phyloP scores from a whole-genome alignment of 2,888 invertebrate species.

The Disparrhopalites patrizii region DNA sequence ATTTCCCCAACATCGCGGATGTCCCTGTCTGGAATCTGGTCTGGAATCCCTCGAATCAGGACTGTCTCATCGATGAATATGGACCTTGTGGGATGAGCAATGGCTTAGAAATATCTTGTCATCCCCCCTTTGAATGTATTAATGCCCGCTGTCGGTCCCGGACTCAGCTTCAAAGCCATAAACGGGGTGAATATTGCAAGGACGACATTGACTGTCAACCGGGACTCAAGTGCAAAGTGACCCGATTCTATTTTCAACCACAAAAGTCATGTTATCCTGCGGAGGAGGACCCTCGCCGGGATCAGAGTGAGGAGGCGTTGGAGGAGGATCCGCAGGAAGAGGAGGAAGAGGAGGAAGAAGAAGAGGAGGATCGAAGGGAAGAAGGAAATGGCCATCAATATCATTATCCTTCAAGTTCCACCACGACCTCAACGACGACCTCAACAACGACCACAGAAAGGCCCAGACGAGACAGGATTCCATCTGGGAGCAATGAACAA shows the following conservation, averaged over 20 bases:
- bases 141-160: constrained; percentile 12
- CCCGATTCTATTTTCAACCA: constrained; percentile 19
- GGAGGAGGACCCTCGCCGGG: background rate
- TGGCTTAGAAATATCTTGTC: constrained; percentile 10
- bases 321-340: background rate
- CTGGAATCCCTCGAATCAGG: background rate
- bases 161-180: background rate
- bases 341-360: no score
- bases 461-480: background rate
- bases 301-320: background rate
- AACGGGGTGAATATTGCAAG: constrained; percentile 13
- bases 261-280: background rate
- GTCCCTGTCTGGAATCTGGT: constrained; percentile 19
- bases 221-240: constrained; percentile 13
- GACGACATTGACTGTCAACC: constrained; percentile 21
- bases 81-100: constrained; percentile 26
- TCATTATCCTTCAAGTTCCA: background rate
- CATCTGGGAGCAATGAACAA: no score
- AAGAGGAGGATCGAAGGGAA: no score
- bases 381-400: background rate
- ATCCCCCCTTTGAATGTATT: constrained; percentile 7
- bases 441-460: background rate
- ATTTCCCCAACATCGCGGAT: constrained; percentile 21
- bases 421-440: background rate
- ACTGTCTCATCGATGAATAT: constrained; percentile 15